Evolutionary conservation across 2,797 vertebrate genomes (phyloP).

Genomic region (Propithecus deckenii): DNA sequence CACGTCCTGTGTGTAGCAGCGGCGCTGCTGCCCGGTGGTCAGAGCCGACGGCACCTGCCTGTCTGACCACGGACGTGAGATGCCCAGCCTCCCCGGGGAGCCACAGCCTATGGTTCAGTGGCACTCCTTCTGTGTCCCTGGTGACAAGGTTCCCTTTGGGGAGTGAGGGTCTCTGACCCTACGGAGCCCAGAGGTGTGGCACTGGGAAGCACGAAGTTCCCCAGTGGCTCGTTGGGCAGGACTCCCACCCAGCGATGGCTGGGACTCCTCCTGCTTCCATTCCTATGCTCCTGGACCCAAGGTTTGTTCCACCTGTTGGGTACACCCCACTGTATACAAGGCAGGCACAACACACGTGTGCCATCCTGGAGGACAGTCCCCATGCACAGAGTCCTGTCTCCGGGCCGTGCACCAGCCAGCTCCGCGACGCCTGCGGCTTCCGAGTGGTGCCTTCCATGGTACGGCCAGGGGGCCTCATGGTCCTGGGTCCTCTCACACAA

Average conservation of each 20-base stretch:
- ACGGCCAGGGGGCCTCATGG: background rate
- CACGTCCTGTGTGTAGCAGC: background rate
- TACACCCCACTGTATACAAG: background rate
- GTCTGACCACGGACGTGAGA: fast-evolving
- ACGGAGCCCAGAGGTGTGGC: background rate
- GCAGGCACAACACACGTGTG: fast-evolving
- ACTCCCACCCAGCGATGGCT: no score
- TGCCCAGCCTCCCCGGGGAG: background rate
- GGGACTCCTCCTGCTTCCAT: background rate
- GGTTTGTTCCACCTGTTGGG: background rate
- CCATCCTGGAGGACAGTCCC: background rate
- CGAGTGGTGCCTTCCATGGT: background rate
- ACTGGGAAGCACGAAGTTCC: background rate
- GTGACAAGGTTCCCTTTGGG: background rate
- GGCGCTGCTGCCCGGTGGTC: background rate
- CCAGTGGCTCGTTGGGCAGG: background rate
- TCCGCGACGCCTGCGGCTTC: background rate
- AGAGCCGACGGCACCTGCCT: no score
- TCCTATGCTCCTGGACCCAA: background rate
- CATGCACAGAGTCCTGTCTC: background rate
- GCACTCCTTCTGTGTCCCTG: background rate
- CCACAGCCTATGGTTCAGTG: background rate
- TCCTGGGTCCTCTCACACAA: background rate
- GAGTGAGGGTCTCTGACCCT: background rate
- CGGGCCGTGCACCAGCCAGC: no score